Evolutionary conservation across 30 jellyfish, hydroid and myxozoan species (phyloP).

Genomic region (Aurelia sp.): DNA sequence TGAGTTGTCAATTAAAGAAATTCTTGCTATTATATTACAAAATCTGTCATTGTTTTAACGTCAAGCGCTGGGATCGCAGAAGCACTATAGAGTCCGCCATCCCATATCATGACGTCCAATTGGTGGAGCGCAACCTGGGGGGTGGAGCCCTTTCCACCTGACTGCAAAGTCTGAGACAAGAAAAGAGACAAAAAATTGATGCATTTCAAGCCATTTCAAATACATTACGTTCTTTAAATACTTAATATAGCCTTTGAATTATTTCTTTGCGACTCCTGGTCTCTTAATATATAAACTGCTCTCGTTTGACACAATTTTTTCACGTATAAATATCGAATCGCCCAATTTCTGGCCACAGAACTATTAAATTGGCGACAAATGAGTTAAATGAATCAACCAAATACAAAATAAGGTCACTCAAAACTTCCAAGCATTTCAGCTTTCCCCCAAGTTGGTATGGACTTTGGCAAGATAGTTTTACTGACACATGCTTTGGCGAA

Average conservation of each 20-base stretch:
- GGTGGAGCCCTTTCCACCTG: too few relatives aligned
- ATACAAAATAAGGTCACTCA: conserved; percentile 4
- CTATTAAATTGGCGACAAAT: conserved; percentile 24
- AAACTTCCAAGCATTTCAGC: neutral
- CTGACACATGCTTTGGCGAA: too few relatives aligned
- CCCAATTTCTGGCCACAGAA: conserved; percentile 35
- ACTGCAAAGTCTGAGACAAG: neutral
- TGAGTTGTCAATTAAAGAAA: too few relatives aligned
- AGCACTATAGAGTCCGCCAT: too few relatives aligned
- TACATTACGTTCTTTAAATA: conserved; percentile 85
- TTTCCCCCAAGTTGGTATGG: too few relatives aligned
- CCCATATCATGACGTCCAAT: too few relatives aligned
- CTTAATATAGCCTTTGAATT: conserved; percentile 78
- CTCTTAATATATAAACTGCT: conserved; percentile 78
- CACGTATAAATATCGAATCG: conserved; percentile 67
- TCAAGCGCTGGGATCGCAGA: too few relatives aligned
- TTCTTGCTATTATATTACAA: too few relatives aligned
- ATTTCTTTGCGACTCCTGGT: conserved; percentile 89
- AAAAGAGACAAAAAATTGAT: conserved; percentile 7
- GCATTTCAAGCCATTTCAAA: conserved; percentile 75
- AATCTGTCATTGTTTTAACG: too few relatives aligned
- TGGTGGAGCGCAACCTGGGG: too few relatives aligned
- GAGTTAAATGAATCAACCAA: conserved; percentile 35
- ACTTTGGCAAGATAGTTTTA: too few relatives aligned
- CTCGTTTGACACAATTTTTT: conserved; percentile 76